Evolutionary conservation across 2,797 vertebrate species (phyloP).

Genomic region (Thamnophis elegans): DNA sequence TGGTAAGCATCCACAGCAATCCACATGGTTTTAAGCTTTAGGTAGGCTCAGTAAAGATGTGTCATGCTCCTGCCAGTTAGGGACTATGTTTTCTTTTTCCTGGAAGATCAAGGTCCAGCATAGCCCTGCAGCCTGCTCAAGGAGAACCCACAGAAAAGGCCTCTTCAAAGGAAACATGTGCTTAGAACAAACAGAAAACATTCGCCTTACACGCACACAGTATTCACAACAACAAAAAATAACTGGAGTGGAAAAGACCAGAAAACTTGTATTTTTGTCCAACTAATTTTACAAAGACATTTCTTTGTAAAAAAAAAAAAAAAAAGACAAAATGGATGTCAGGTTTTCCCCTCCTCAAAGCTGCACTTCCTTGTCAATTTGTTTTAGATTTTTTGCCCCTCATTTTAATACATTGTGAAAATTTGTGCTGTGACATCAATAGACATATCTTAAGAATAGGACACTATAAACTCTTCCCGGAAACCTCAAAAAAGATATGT

Average conservation of each 20-base stretch:
- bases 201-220: conserved; percentile 40
- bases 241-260: conserved; percentile 48
- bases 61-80: conserved; percentile 63
- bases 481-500: conserved; percentile 49
- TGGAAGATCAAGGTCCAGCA: conserved; percentile 61
- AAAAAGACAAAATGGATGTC: conserved; percentile 57
- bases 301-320: conserved; percentile 52
- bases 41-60: conserved; percentile 64
- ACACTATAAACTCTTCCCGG: conserved; percentile 45
- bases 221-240: conserved; percentile 49
- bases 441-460: conserved; percentile 47
- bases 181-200: conserved; percentile 50
- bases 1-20: conserved; percentile 60
- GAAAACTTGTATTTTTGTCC: conserved; percentile 66
- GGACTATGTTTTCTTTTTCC: conserved; percentile 44
- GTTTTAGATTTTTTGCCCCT: conserved; percentile 9
- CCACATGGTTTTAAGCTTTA: conserved; percentile 59
- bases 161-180: conserved; percentile 66
- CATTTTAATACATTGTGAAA: conserved; percentile 46
- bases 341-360: conserved; percentile 62
- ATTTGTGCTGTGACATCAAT: conserved; percentile 58
- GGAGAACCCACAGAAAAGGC: conserved; percentile 70
- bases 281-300: conserved; percentile 63
- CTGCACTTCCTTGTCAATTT: conserved; percentile 47
- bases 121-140: conserved; percentile 66